These are phyloP conservation scores for Prosopocoilus inquinatus DNA, from an alignment of 2,888 invertebrate genomes.

Conservation along the genomic window DNA sequence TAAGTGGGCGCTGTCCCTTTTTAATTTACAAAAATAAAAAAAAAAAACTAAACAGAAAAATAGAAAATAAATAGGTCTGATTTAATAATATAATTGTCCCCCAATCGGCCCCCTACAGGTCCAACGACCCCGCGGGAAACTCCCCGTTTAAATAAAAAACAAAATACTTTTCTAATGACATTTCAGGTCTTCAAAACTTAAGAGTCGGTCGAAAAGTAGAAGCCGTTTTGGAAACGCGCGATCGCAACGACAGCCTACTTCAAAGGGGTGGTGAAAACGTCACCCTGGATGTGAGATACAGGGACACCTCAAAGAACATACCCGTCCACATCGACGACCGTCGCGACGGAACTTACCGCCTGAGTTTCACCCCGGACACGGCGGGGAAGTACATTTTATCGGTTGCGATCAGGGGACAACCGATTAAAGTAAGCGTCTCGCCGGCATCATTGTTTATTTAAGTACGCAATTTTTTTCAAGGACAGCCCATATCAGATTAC, in stretches of 20 bases:
- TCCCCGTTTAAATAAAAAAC: no score
- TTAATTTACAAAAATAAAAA: no score
- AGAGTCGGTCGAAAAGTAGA: constrained; percentile 64
- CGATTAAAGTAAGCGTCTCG: constrained; percentile 58
- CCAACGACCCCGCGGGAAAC: no score
- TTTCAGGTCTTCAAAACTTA: constrained; percentile 57
- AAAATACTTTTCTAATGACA: no score
- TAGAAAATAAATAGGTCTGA: no score
- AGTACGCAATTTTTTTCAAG: constrained; percentile 45
- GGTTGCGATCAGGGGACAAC: constrained; percentile 62
- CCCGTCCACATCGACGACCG: constrained; percentile 59
- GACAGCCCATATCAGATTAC: constrained; percentile 67
- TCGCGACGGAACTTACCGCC: constrained; percentile 63
- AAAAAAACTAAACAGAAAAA: no score
- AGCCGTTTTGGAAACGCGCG: constrained; percentile 60
- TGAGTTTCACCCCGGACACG: constrained; percentile 62
- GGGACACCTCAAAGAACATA: constrained; percentile 51
- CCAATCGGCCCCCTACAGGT: no score
- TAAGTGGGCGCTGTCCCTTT: no score
- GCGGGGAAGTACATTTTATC: constrained; percentile 64
- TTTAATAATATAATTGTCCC: no score
- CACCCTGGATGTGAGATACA: constrained; percentile 56
- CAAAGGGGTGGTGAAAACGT: constrained; percentile 68
- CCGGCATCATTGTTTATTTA: not conserved
- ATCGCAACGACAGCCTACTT: constrained; percentile 61